Evolutionary conservation across 2,797 vertebrate species (phyloP).

Genomic region (Hyperoplus lanceolatus): DNA sequence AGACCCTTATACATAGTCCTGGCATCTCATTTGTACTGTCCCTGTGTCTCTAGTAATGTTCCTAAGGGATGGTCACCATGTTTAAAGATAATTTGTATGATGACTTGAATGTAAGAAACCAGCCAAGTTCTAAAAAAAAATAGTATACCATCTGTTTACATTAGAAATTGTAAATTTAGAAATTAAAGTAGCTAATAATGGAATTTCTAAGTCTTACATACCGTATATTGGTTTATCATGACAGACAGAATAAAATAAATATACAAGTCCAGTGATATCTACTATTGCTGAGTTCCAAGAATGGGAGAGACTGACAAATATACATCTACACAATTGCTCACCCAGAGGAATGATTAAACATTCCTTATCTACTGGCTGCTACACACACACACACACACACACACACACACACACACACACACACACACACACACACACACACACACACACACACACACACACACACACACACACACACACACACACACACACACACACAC

Average conservation of each 20-base stretch:
- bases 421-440: no score
- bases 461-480: no score
- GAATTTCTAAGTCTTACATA: background rate
- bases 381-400: conserved; percentile 6
- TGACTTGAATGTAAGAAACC: conserved; percentile 2
- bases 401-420: no score
- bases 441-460: no score
- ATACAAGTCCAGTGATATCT: background rate
- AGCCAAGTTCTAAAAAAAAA: background rate
- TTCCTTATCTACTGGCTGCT: conserved; percentile 11
- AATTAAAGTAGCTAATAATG: background rate
- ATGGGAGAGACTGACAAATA: background rate
- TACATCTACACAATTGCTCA: conserved; percentile 8
- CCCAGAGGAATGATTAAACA: conserved; percentile 36
- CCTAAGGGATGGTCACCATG: conserved; percentile 11
- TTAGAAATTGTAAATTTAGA: background rate
- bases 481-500: no score
- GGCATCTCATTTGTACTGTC: conserved; percentile 29
- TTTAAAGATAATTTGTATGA: background rate
- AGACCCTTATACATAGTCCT: conserved; percentile 36
- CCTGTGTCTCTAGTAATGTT: conserved; percentile 19
- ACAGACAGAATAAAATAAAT: background rate
- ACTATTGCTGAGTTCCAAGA: background rate
- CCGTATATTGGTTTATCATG: background rate
- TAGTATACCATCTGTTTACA: no score